Base-by-base conservation (phyloP, 2,888 invertebrate species). In the Timema podura region DNA sequence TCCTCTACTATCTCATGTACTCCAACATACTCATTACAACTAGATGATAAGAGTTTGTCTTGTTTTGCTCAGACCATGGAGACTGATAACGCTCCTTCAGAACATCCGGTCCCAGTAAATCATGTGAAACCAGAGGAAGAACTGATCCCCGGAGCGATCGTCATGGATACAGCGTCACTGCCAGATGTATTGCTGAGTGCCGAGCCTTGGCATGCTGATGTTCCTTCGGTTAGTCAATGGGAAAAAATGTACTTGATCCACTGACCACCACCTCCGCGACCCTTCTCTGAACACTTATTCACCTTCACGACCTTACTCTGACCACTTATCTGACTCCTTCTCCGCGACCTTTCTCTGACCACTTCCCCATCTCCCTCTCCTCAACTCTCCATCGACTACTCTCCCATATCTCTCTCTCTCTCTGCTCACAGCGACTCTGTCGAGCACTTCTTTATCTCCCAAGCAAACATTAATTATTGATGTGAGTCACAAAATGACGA, bases 161-260 rank as follows among this genome's bases (percentile, higher is more conserved):
- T 64, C 48, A 68, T 74, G 70, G 72, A 75, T 48, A 74, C 74
- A 30, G 83, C 83, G 75, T 80, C 83, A 5, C 76, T 86, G 69
- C 85, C 85, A 13, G 80, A 82, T 71, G 84, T 87, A 65, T 82
- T 83, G 49, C 79, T 85, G 66, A 87, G 86, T 48, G 82, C 87
- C 2, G 85, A 87, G 76, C 76, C 83, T 1, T 89, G 89, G 89
- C 88, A 89, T 77, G 80, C 81, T 78, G 84, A 85, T 80, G 85
- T 89, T 77, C 87, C 88, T 69, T 79, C 83, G 68, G 86, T 86
- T 79, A 79, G 82, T 79, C 30, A 13, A 16, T 5, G 10, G 30
- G 15, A 13, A 59, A 59, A 16, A 13, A 51, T 13, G 1, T 51
- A 13, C n/a, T n/a, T 51, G 51, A 13, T n/a, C n/a, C 51, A 13